Conservation (phyloP, 2,797 vertebrate genomes). For the Ceyx erithaca region DNA sequence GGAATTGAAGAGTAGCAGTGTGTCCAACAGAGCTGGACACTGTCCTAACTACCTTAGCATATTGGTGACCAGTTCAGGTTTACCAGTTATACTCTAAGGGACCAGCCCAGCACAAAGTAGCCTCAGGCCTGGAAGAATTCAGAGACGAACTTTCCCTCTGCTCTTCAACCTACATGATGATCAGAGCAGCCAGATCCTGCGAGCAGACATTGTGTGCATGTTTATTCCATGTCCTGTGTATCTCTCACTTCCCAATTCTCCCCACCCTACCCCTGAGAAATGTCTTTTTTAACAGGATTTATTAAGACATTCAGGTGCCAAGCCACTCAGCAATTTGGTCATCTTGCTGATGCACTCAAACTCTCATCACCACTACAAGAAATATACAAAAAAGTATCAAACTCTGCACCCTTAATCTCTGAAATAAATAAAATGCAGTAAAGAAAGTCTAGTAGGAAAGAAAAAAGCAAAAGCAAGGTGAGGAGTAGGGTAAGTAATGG, state of each 20-base stretch:
- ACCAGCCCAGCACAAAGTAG: neutral
- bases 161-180: neutral
- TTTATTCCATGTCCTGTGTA: neutral
- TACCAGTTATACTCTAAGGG: neutral
- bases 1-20: neutral
- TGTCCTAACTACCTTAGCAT: neutral
- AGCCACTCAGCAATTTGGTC: neutral
- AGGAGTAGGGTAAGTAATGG: neutral
- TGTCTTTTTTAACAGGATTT: neutral
- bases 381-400: neutral
- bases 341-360: neutral
- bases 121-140: neutral
- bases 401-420: neutral
- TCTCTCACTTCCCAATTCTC: neutral
- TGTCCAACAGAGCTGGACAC: neutral
- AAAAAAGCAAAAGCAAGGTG: neutral
- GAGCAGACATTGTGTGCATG: neutral
- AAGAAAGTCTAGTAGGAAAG: neutral
- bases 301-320: constrained; percentile 1
- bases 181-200: neutral
- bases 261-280: neutral
- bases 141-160: neutral
- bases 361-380: neutral
- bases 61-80: neutral
- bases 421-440: neutral